Evolutionary conservation across 2,113 vertebrate genomes (phyloP).

Genomic region (Anhinga rufa): DNA sequence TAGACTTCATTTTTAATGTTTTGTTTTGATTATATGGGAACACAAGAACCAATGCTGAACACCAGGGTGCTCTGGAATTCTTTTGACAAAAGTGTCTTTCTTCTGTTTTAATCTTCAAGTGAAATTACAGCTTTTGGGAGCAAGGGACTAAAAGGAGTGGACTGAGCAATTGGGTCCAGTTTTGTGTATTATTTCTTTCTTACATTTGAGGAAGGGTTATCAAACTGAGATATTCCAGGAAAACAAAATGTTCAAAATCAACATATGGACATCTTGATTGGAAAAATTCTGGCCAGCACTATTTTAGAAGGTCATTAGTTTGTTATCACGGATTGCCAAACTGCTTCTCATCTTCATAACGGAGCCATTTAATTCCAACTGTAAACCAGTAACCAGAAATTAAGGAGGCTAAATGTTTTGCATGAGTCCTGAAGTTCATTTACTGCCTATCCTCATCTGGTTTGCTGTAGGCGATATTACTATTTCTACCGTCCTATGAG

Average conservation of each 20-base stretch:
- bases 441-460: neutral
- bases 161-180: rapidly evolving
- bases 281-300: neutral
- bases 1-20: neutral
- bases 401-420: neutral
- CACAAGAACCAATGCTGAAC: neutral
- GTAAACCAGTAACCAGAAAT: neutral
- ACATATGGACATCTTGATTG: neutral
- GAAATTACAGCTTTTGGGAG: neutral
- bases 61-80: neutral
- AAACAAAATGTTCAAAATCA: neutral
- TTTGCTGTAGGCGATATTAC: neutral
- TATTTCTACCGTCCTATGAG: neutral
- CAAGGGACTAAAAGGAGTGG: neutral
- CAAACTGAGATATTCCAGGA: neutral
- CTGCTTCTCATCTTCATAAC: neutral
- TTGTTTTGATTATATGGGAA: neutral
- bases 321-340: neutral
- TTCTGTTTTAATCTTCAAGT: neutral
- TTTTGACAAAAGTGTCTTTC: neutral
- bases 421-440: neutral
- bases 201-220: neutral
- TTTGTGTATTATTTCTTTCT: neutral
- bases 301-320: neutral
- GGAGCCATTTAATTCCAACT: neutral